phyloP scores from a whole-genome alignment of 1,140 invertebrate species.

The Diachasma alloeum region DNA sequence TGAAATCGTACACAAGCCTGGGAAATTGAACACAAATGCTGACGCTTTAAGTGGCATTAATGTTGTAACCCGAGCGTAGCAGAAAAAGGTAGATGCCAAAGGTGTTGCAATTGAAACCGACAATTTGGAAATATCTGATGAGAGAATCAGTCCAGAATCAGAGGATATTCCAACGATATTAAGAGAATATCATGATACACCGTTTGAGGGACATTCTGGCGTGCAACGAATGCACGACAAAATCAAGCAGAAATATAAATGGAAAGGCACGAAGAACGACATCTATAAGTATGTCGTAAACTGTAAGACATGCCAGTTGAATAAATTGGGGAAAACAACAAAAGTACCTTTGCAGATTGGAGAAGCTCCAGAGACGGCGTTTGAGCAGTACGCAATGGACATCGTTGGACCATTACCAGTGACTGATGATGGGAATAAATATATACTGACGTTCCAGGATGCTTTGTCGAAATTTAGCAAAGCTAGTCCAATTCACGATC shows the following conservation, averaged over 20 bases:
- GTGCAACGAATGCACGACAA: conserved; percentile 37
- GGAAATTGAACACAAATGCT: too few relatives aligned
- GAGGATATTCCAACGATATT: not conserved
- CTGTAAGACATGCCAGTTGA: conserved; percentile 33
- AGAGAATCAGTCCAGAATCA: not conserved
- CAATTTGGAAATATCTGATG: not conserved
- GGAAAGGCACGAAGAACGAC: conserved; percentile 37
- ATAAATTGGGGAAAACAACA: conserved; percentile 31
- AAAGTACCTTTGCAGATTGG: conserved; percentile 37
- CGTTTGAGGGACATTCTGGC: conserved; percentile 42
- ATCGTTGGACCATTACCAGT: too few relatives aligned
- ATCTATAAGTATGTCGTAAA: conserved; percentile 21
- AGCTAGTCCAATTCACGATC: conserved; percentile 35
- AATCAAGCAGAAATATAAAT: conserved; percentile 40
- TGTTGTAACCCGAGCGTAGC: not conserved
- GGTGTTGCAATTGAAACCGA: not conserved
- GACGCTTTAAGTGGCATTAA: not conserved
- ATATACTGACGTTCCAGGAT: too few relatives aligned
- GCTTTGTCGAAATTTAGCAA: conserved; percentile 44
- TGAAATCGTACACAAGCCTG: too few relatives aligned
- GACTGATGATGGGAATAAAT: too few relatives aligned
- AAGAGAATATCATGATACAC: too few relatives aligned
- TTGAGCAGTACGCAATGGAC: too few relatives aligned
- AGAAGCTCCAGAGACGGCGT: conserved; percentile 20
- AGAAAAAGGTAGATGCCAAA: not conserved